phyloP scores from a whole-genome alignment of 2,797 vertebrate genomes.

The Lemur catta region DNA sequence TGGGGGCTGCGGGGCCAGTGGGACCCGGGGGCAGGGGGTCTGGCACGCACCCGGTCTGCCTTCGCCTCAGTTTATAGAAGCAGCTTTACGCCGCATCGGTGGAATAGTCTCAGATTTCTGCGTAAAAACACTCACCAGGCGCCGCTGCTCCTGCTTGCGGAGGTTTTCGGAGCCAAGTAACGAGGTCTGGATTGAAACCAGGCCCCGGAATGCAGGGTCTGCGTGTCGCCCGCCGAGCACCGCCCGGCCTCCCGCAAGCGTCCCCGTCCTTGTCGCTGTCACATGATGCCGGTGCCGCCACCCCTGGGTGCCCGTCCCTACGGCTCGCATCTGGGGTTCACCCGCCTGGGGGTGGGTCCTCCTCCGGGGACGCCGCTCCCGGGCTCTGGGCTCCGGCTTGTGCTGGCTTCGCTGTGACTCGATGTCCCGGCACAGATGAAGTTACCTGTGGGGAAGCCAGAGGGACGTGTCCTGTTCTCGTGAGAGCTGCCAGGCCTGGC shows the following conservation, averaged over 20 bases:
- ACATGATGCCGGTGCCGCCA: accelerated
- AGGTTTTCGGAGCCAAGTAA: conserved; percentile 64
- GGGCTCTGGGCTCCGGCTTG: neutral
- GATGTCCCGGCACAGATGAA: neutral
- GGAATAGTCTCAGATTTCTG: conserved; percentile 72
- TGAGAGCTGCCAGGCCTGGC: no score
- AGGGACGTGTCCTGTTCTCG: neutral
- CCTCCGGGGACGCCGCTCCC: neutral
- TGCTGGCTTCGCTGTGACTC: neutral
- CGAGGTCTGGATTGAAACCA: conserved; percentile 70
- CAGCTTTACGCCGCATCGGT: conserved; percentile 60
- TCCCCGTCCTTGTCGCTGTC: no score
- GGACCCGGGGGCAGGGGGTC: neutral
- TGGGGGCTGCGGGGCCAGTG: neutral
- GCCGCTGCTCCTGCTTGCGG: conserved; percentile 35
- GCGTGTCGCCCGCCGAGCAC: neutral
- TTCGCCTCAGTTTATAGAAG: conserved; percentile 58
- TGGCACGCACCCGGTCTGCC: conserved; percentile 53
- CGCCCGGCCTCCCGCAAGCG: neutral
- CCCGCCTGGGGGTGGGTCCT: neutral
- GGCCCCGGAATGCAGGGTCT: neutral
- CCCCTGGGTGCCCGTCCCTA: neutral
- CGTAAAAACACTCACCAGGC: conserved; percentile 38
- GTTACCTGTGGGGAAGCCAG: neutral
- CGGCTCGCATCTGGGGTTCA: neutral